Percentiles rank a stretch among this genome's conserved stretches.
phyloP scores from a whole-genome alignment of 2,113 vertebrate genomes.

The Gavia stellata region DNA sequence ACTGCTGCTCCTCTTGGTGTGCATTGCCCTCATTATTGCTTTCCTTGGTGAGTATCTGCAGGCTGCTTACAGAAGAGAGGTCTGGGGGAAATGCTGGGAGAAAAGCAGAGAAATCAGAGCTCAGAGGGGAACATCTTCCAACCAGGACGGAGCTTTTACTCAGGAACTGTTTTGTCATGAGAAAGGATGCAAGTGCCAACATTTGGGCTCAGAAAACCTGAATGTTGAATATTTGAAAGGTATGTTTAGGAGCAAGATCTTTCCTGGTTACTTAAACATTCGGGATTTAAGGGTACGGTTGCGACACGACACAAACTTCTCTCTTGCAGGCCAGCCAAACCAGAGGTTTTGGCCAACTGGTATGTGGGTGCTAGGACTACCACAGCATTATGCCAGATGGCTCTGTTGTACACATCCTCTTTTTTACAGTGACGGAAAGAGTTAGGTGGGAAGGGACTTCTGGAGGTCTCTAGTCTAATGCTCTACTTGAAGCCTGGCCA shows the following conservation, averaged over 20 bases:
- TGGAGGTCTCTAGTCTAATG: background rate
- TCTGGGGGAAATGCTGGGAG: background rate
- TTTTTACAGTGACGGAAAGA: background rate
- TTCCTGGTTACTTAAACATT: background rate
- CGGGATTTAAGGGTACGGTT: background rate
- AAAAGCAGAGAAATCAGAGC: background rate
- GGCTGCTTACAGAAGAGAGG: background rate
- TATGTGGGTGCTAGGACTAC: background rate
- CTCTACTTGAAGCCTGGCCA: background rate
- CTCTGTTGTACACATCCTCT: background rate
- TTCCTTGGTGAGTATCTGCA: conserved; percentile 21
- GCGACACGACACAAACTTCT: background rate
- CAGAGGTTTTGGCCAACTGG: background rate
- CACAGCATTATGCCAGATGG: background rate
- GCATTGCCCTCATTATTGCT: background rate
- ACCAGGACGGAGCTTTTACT: background rate
- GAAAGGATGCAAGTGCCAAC: background rate
- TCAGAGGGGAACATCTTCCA: background rate
- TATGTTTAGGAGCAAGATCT: background rate
- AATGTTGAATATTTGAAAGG: background rate
- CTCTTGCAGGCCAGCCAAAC: background rate
- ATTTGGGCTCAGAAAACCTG: background rate
- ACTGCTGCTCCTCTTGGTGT: conserved; percentile 11
- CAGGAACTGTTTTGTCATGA: background rate
- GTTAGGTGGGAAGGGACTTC: background rate